phyloP scores from a whole-genome alignment of 2,888 invertebrate genomes.

The Drosophila ustulata region DNA sequence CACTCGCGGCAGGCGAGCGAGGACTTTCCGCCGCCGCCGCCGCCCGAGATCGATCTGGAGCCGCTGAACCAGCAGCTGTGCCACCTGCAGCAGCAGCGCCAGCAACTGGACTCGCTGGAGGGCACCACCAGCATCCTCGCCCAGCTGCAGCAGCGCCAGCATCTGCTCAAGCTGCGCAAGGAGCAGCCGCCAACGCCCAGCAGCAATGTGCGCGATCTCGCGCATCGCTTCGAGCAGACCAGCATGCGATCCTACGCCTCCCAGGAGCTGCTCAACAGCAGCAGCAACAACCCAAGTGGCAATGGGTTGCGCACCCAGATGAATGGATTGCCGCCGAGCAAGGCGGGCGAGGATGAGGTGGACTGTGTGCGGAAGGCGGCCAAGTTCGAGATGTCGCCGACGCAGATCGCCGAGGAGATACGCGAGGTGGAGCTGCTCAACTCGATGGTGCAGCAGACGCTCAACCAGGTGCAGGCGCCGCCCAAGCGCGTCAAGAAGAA shows the following conservation, averaged over 20 bases:
- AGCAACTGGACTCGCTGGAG: conserved; percentile 83
- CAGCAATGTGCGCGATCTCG: conserved; percentile 90
- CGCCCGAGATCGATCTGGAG: conserved; percentile 89
- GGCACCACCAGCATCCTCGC: conserved; percentile 86
- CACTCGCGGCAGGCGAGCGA: conserved; percentile 95
- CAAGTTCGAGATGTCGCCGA: conserved; percentile 85
- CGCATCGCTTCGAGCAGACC: conserved; percentile 91
- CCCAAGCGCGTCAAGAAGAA: conserved; percentile 92
- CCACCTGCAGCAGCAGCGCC: conserved; percentile 85
- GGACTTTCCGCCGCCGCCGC: conserved; percentile 94
- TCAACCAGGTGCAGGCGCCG: conserved; percentile 86
- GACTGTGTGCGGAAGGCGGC: conserved; percentile 74
- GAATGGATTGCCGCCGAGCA: conserved; percentile 84
- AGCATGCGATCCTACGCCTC: conserved; percentile 82
- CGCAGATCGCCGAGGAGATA: conserved; percentile 87
- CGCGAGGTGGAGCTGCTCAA: conserved; percentile 87
- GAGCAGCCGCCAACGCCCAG: conserved; percentile 81
- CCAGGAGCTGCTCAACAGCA: conserved; percentile 77
- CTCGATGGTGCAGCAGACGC: conserved; percentile 86
- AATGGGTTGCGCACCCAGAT: conserved; percentile 85
- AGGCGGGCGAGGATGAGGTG: conserved; percentile 76
- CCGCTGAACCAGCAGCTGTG: conserved; percentile 88
- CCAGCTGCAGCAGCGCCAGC: conserved; percentile 88
- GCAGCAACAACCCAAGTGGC: neutral
- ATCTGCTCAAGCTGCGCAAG: conserved; percentile 86